Evolutionary conservation across 2,888 invertebrate genomes (phyloP), one percentile per base, ranked within the genome.

Genomic region (Scaptomyza flava): DNA sequence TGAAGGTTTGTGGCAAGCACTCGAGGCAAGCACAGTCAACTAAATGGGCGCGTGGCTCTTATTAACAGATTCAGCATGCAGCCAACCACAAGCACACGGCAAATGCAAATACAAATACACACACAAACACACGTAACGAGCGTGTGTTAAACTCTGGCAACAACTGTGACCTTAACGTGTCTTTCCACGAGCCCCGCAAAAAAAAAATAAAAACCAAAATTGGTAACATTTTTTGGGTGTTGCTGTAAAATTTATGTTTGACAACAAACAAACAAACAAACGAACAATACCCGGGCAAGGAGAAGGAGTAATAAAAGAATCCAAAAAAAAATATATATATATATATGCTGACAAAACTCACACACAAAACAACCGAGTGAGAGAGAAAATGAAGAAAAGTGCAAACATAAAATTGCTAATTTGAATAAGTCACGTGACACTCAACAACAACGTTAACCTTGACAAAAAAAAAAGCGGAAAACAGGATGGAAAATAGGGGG

Each of bases 391-490:
- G 14, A 31, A 54, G 41, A 60, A 64, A 76, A 83, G 79, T 69
- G 78, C 81, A 78, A 84, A 81, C 79, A 87, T 81, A 75, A 87
- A 84, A 85, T 82, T 87, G 75, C 80, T 84, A 84, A 87, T 84
- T 84, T 84, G 85, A 87, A 84, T 84, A 84, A 87, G 88, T 84
- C 83, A 84, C 88, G 86, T 85, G 87, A 87, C 74, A 82, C 69
- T 69, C 68, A n/a, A 60, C 68, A 11, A 60, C 71, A 62, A 59
- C 50, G 36, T 54, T 72, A 72, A 72, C 67, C 72, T 72, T 67
- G 72, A 62, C 66, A 61, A 38, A 14, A 14, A 52, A 6, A 31
- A 30, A n/a, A n/a, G n/a, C n/a, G n/a, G n/a, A n/a, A n/a, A n/a
- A n/a, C n/a, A n/a, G 9, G 11, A 2, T 3, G 2, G 7, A 48